A percentile compares a stretch with the other conserved stretches of the same genome.
Evolutionary conservation across 1,140 invertebrate genomes (phyloP).

Genomic region (Cydia pomonella): DNA sequence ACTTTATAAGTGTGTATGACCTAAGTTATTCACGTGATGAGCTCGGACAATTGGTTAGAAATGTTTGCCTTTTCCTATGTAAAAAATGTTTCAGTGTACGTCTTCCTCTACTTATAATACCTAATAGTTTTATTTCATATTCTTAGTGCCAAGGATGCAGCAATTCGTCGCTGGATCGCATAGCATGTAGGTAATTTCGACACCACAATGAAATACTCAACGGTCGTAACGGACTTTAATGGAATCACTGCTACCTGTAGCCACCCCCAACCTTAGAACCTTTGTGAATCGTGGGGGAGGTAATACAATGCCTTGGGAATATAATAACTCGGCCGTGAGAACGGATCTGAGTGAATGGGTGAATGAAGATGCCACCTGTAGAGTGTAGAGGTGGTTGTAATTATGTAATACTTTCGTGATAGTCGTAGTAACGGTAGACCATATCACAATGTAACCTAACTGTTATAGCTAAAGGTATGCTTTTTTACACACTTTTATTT

Average conservation of each 20-base stretch:
- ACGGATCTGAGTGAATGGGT: constrained; percentile 57
- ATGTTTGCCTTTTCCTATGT: too few species aligned
- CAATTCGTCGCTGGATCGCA: neutral
- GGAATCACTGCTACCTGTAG: constrained; percentile 61
- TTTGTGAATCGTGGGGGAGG: constrained; percentile 63
- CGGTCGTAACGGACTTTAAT: constrained; percentile 69
- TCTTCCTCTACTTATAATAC: too few species aligned
- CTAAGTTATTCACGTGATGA: too few species aligned
- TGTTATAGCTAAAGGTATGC: neutral
- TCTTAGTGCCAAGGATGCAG: too few species aligned
- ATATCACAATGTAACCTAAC: neutral
- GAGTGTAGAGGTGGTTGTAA: constrained; percentile 52
- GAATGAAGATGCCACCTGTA: constrained; percentile 61
- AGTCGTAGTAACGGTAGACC: constrained; percentile 8
- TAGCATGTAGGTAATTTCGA: neutral
- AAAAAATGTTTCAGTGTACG: too few species aligned
- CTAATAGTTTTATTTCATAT: too few species aligned
- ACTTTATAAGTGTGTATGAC: too few species aligned
- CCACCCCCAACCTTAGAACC: constrained; percentile 67
- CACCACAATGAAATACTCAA: constrained; percentile 45
- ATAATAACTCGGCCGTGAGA: constrained; percentile 67
- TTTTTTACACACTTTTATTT: too few species aligned
- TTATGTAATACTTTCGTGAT: constrained; percentile 10
- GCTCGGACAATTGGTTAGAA: too few species aligned
- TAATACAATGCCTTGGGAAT: constrained; percentile 49